Percentiles rank a stretch among this genome's conserved stretches.
Evolutionary conservation across 2,797 vertebrate species (phyloP).

Genomic region (Rhadinocentrus ornatus): DNA sequence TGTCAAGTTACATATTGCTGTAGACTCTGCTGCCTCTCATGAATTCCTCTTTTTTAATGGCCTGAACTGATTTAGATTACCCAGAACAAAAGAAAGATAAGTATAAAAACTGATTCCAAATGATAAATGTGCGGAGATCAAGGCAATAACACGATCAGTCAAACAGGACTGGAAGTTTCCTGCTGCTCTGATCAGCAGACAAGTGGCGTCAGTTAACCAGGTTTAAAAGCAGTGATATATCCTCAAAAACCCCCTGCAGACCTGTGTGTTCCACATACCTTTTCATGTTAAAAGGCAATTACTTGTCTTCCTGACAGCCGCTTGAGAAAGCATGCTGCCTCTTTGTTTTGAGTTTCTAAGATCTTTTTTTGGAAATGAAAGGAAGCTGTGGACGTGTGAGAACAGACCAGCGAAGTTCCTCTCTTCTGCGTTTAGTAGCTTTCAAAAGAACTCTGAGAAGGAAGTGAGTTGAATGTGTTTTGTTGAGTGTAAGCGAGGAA

Average conservation of each 20-base stretch:
- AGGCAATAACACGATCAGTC: conserved; percentile 45
- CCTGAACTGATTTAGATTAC: conserved; percentile 24
- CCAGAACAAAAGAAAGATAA: not conserved
- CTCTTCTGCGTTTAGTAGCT: conserved; percentile 10
- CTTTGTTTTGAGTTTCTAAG: conserved; percentile 46
- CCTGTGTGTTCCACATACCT: conserved; percentile 37
- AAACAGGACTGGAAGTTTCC: conserved; percentile 42
- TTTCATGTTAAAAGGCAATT: conserved; percentile 47
- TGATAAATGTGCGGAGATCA: conserved; percentile 37
- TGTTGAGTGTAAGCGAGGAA: conserved; percentile 17
- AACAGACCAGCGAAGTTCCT: conserved; percentile 20
- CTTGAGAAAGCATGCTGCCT: conserved; percentile 26
- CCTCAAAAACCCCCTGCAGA: conserved; percentile 40
- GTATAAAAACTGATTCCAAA: conserved; percentile 14
- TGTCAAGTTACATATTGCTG: conserved; percentile 25
- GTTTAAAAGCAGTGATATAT: conserved; percentile 31
- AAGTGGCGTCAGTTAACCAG: conserved; percentile 31
- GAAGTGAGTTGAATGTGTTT: conserved; percentile 21
- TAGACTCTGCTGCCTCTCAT: conserved; percentile 19
- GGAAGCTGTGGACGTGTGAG: conserved; percentile 17
- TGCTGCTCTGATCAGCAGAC: conserved; percentile 24
- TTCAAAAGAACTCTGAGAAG: not conserved
- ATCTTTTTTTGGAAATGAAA: conserved; percentile 46
- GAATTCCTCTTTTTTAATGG: conserved; percentile 14
- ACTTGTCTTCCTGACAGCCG: conserved; percentile 13